phyloP scores from a whole-genome alignment of 2,888 invertebrate genomes.

The Stenodera caucasica region DNA sequence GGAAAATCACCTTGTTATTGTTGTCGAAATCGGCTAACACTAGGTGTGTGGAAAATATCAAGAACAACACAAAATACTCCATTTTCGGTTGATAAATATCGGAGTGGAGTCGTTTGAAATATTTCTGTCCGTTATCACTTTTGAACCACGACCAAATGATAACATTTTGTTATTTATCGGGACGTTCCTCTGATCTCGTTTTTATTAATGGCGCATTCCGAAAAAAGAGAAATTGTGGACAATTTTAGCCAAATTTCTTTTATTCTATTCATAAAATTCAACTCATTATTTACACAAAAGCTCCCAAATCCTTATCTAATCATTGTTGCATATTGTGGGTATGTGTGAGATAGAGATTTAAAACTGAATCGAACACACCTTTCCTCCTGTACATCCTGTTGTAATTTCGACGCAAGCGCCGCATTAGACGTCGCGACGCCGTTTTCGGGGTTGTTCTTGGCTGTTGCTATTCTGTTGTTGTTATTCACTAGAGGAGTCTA shows the following conservation, averaged over 20 bases:
- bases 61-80: background rate
- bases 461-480: conserved; percentile 6
- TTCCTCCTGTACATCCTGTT: conserved; percentile 13
- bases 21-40: background rate
- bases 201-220: no score
- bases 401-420: conserved; percentile 26
- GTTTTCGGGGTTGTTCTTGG: conserved; percentile 11
- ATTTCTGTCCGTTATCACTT: background rate
- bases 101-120: no score
- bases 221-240: no score
- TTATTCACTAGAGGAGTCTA: background rate
- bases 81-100: background rate
- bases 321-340: conserved; percentile 37
- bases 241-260: no score
- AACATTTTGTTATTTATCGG: background rate
- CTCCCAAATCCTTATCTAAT: background rate
- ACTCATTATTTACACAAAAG: background rate
- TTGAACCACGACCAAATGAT: background rate
- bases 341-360: conserved; percentile 36
- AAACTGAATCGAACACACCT: conserved; percentile 33
- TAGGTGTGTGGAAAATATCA: background rate
- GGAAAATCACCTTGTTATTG: background rate
- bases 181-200: background rate
- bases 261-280: background rate
- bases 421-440: conserved; percentile 25